Conservation (phyloP, 2,113 vertebrate genomes). For the Rhea americana region DNA sequence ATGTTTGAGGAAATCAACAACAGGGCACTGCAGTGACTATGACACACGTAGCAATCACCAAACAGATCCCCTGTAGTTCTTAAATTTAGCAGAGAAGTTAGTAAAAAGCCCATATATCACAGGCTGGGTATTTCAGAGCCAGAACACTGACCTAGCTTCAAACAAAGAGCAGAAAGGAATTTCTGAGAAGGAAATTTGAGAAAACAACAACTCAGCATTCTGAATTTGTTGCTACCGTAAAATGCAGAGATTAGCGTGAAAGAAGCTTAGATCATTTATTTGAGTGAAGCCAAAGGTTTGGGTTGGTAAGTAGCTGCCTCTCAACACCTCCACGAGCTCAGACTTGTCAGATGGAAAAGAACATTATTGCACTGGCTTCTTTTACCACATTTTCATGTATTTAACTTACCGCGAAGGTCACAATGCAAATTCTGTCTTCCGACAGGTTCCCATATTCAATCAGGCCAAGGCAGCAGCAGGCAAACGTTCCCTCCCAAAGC, state of each 20-base stretch:
- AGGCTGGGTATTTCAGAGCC: neutral
- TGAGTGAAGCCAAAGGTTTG: neutral
- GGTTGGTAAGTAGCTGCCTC: neutral
- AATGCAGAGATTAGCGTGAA: neutral
- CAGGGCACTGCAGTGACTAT: fast-evolving
- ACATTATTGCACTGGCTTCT: fast-evolving
- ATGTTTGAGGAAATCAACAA: neutral
- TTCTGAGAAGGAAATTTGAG: neutral
- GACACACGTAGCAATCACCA: fast-evolving
- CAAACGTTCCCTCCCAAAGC: neutral
- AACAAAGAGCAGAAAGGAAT: neutral
- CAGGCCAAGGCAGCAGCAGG: neutral
- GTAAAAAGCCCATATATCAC: fast-evolving
- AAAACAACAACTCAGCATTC: neutral
- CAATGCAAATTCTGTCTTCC: neutral
- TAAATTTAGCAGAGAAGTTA: neutral
- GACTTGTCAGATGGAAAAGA: neutral
- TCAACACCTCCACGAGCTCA: neutral
- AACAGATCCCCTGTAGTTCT: fast-evolving
- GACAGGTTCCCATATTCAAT: neutral
- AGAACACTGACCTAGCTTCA: neutral
- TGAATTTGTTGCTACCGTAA: neutral
- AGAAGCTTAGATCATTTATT: neutral
- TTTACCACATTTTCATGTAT: fast-evolving
- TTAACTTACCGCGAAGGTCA: neutral